Percentiles rank a stretch among this genome's conserved stretches.
Evolutionary conservation across 2,113 vertebrate genomes (phyloP).

Genomic region (Mobula hypostoma): DNA sequence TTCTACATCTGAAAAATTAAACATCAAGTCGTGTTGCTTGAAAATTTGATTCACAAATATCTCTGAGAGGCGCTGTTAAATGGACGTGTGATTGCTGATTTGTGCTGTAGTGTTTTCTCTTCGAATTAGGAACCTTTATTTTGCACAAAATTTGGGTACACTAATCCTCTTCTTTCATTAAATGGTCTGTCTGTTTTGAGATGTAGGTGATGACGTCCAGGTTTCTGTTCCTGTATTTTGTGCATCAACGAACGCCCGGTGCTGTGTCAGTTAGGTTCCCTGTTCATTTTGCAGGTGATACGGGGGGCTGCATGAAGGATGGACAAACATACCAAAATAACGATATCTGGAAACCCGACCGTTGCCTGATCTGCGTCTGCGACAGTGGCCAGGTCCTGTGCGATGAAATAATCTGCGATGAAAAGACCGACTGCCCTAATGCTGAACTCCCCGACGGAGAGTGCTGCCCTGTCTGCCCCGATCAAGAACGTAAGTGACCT

Average conservation of each 20-base stretch:
- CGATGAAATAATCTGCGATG: conserved; percentile 77
- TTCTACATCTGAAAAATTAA: neutral
- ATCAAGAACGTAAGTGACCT: conserved; percentile 54
- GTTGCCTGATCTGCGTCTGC: conserved; percentile 86
- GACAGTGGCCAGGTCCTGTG: conserved; percentile 76
- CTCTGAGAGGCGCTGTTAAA: neutral
- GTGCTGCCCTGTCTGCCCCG: conserved; percentile 73
- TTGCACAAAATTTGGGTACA: neutral
- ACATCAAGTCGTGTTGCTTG: neutral
- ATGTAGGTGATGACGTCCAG: neutral
- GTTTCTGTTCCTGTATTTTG: neutral
- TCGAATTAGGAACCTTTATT: neutral
- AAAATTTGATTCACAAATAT: neutral
- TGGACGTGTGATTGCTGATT: neutral
- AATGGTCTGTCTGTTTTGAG: neutral
- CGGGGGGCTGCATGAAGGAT: conserved; percentile 65
- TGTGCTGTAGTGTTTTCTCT: neutral
- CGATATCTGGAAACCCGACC: conserved; percentile 87
- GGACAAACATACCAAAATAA: conserved; percentile 72
- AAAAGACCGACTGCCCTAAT: conserved; percentile 66
- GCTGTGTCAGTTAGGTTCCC: neutral
- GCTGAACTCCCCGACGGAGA: conserved; percentile 59
- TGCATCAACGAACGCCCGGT: neutral
- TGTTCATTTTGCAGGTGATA: conserved; percentile 51
- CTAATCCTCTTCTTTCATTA: neutral